phyloP scores from a whole-genome alignment of 2,888 invertebrate genomes.

The Blera fallax region DNA sequence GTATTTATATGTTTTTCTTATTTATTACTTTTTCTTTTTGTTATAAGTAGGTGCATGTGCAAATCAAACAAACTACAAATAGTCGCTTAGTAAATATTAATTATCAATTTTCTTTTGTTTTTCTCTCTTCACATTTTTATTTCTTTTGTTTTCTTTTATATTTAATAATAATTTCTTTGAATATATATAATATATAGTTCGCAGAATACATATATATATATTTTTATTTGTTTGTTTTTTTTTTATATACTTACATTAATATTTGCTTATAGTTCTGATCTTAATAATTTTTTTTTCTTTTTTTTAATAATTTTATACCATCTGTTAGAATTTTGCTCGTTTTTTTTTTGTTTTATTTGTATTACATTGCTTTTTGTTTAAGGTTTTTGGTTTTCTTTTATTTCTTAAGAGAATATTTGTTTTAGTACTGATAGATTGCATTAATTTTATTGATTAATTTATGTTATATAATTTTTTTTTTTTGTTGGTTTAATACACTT shows the following conservation, averaged over 20 bases:
- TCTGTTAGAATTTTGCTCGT: not conserved
- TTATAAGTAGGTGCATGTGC: slow-evolving; percentile 75
- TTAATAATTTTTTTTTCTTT: not conserved
- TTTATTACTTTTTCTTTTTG: slow-evolving; percentile 59
- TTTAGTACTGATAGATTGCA: not conserved
- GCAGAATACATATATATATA: slow-evolving; percentile 55
- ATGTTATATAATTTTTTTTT: not conserved
- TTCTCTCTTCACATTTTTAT: slow-evolving; percentile 3
- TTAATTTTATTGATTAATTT: not conserved
- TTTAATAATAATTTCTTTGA: slow-evolving; percentile 37
- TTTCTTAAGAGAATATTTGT: not conserved
- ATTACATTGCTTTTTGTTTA: not conserved
- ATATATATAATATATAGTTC: slow-evolving; percentile 66
- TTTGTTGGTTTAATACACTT: not conserved
- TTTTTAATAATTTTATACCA: slow-evolving; percentile 6
- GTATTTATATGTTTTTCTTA: slow-evolving; percentile 39
- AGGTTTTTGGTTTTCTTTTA: not conserved
- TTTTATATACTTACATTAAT: slow-evolving; percentile 44
- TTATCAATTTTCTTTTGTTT: slow-evolving; percentile 39
- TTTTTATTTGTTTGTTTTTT: slow-evolving; percentile 3
- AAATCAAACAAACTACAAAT: slow-evolving; percentile 76
- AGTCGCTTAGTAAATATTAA: slow-evolving; percentile 71
- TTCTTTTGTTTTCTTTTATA: slow-evolving; percentile 3
- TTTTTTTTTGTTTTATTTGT: not conserved
- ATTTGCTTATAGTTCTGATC: slow-evolving; percentile 59